Conservation (phyloP, 2,113 vertebrate genomes). For the Panurus biarmicus region DNA sequence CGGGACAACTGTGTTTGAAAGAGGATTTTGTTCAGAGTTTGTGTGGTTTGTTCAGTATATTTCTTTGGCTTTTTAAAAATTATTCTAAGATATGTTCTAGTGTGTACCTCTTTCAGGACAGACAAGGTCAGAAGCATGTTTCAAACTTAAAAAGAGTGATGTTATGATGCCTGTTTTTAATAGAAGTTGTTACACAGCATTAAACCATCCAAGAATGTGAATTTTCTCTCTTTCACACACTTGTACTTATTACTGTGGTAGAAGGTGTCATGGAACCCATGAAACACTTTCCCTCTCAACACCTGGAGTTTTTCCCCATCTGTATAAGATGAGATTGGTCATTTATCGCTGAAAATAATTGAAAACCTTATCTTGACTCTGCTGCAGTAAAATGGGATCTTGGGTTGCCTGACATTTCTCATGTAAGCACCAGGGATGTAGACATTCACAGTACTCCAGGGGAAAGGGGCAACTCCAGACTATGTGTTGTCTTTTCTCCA, state of each 20-base stretch:
- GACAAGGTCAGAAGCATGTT: neutral
- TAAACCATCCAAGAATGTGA: neutral
- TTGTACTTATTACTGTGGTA: neutral
- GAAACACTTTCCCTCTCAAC: neutral
- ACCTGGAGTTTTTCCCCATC: neutral
- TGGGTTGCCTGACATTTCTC: neutral
- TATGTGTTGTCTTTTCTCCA: neutral
- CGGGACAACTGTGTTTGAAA: neutral
- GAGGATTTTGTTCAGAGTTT: neutral
- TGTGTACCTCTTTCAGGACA: neutral
- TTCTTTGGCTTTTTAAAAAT: neutral
- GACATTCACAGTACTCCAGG: neutral
- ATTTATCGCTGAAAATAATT: neutral
- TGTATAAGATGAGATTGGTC: neutral
- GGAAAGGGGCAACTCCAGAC: neutral
- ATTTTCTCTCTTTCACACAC: neutral
- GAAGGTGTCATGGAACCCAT: neutral
- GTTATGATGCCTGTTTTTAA: neutral
- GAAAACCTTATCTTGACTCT: neutral
- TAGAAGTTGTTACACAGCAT: neutral
- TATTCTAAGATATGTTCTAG: neutral
- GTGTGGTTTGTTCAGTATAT: neutral
- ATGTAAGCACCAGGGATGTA: neutral
- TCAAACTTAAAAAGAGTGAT: neutral
- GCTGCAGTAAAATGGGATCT: neutral